Base-by-base conservation (phyloP, 2,797 vertebrate species). In the Astyanax mexicanus region DNA sequence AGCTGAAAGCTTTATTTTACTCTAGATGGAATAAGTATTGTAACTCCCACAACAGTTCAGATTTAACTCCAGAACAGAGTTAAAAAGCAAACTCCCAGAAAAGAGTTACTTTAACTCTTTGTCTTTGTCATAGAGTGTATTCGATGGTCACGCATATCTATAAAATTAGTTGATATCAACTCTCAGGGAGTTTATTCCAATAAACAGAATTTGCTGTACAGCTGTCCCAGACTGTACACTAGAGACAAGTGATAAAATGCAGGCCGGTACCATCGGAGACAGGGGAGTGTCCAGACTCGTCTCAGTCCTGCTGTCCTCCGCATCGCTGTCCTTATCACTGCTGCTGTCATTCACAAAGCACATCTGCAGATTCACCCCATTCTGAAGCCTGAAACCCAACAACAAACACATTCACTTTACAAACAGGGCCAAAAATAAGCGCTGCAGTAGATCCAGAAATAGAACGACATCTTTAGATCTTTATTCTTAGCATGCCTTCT, bases 311-410 rank as follows among this genome's bases (percentile, higher is more conserved):
- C 96, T 98, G 92, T 98, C 97, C 8, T 99, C 97, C 0, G 95
- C 97, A 66, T 99, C 97, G 0, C 97, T 99, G 91, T 99, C 97
- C 88, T 98, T 96, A 88, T 99, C 97, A 0, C 97, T 99, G 89
- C 96, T 94, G 0, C 96, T 98, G 92, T 99, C 97, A 0, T 99
- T 99, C 23, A 99, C 96, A 1, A 98, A 98, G 86, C 97, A 99
- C 75, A 99, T 96, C 88, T 99, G 97, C 79, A 99, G 89, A 88
- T 98, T 98, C 92, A 98, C 97, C 67, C 94, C 96, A n/a, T 93
- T 95, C 84, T 98, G 96, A 25, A 95, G 78, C 45, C 97, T 94
- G 81, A 29, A 74, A 17, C 10, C 25, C 93, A 47, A 29, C 49
- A 61, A 69, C 32, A 70, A 19, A 38, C 29, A 62, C 32, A 29